Base-by-base conservation (phyloP, 1,140 invertebrate species). In the Drosophila lini region DNA sequence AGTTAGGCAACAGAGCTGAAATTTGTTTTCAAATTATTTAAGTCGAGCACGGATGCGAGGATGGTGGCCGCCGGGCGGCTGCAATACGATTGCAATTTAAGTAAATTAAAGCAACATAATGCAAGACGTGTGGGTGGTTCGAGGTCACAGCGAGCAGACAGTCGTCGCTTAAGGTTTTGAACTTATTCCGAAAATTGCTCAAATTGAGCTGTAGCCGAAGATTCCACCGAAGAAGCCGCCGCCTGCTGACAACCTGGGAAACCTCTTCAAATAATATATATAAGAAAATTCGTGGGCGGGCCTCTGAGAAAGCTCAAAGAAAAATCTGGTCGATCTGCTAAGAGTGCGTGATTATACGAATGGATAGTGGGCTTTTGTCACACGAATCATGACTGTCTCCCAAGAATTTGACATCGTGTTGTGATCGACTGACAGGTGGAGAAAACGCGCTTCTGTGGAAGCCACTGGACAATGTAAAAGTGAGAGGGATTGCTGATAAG, bases 21-120 rank as follows among this genome's bases (percentile, higher is more conserved):
- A 88, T 86, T 86, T 86, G 83, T 86, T 86, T 88, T 88, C 83
- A 88, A 83, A 86, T 86, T 86, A 86, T 86, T 86, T 83, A 86
- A 86, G 83, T 86, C 83, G 83, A 86, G 83, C 83, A 86, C 61
- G 69, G 75, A 62, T 40, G 60, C 45, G 59, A 55, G 52, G 40
- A 47, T 50, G 68, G 64, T 55, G 50, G 50, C 50, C 50, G 50
- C 6, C 58, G 16, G 50, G 34, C 50, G 50, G 55, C 45, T 69
- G 78, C 79, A 59, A 68, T 65, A 53, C 50, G 50, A 53, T 34
- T 60, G 80, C 83, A 88, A 86, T 88, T 86, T 86, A 86, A 52
- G 70, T 70, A 83, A 88, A 88, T 88, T 88, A 86, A 86, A 80
- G 70, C 53, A 86, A 86, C 83, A 86, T 86, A 86, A 86, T 86